Evolutionary conservation across 2,888 invertebrate species (phyloP), one percentile per base, ranked within the genome.

Genomic region (Eristalis arbustorum): DNA sequence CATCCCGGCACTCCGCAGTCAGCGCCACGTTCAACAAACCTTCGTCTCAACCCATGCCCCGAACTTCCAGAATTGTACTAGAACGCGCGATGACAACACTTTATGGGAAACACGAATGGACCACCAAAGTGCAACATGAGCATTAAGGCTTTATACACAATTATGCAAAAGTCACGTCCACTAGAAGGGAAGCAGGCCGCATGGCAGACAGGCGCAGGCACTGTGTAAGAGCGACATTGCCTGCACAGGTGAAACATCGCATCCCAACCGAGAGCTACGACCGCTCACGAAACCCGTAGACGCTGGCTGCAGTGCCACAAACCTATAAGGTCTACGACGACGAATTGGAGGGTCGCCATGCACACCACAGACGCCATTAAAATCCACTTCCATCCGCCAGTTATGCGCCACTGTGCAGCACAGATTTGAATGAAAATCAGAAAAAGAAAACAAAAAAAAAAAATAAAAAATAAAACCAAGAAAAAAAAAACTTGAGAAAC

Each of bases 71-170:
- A 73, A 82, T 77, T 40, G 85, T 73, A 82, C 78, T 78, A 79
- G 78, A 75, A 78, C 83, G 87, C 84, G 88, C 88, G 88, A 88
- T 88, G 88, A 88, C 88, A 88, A 88, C 88, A 88, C 88, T 88
- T 88, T 88, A 84, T 88, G 84, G 88, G 88, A 88, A 88, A 88
- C 88, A 88, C 88, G 88, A 88, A 79, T 88, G 88, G 88, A 88
- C 88, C 88, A 88, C 88, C 88, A 88, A 84, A 84, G 88, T 80
- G 88, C 88, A 84, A 88, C 88, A 88, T 88, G 88, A 79, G 88
- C 88, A 88, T 88, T 80, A 88, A 88, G 79, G 75, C 79, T 79
- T 76, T 84, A 84, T 88, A 84, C 84, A 88, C 88, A 88, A 84
- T 84, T 88, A 84, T 88, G 88, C 88, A 88, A 84, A 88, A 84